phyloP scores from a whole-genome alignment of 2,113 vertebrate genomes.

The Aplodontia rufa region DNA sequence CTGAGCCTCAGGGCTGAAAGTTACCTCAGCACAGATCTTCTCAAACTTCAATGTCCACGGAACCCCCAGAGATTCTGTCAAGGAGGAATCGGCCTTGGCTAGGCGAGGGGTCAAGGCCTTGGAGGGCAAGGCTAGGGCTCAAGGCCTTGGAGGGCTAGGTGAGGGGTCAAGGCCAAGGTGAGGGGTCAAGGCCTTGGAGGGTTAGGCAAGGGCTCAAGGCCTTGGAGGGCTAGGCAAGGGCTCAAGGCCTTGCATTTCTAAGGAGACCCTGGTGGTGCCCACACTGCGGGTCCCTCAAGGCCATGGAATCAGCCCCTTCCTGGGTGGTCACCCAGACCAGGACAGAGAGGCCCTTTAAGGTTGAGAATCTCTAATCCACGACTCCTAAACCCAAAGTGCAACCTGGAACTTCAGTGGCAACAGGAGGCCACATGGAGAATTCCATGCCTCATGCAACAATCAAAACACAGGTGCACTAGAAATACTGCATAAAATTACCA shows the following conservation, averaged over 20 bases:
- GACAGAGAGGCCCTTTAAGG: background rate
- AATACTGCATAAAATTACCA: background rate
- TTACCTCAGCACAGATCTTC: background rate
- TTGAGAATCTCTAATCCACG: background rate
- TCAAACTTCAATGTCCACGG: fast-evolving
- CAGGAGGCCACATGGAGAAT: background rate
- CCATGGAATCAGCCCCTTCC: background rate
- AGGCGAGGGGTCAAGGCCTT: too few species aligned
- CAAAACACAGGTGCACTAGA: background rate
- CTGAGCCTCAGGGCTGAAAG: background rate
- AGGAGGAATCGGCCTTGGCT: background rate
- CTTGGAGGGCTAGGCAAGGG: too few species aligned
- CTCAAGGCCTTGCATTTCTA: fast-evolving
- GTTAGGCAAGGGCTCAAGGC: too few species aligned
- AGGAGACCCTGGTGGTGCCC: fast-evolving
- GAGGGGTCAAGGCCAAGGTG: too few species aligned
- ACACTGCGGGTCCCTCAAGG: fast-evolving
- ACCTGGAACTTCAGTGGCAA: background rate
- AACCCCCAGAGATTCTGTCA: background rate
- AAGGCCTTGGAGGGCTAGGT: background rate
- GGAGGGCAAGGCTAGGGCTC: too few species aligned
- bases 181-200: too few species aligned
- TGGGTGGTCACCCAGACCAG: background rate
- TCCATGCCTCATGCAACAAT: too few species aligned
- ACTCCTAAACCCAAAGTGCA: background rate